A percentile compares a stretch with the other conserved stretches of the same genome.
Evolutionary conservation across 2,888 invertebrate genomes (phyloP).

Genomic region (Notocelia uddmanniana): DNA sequence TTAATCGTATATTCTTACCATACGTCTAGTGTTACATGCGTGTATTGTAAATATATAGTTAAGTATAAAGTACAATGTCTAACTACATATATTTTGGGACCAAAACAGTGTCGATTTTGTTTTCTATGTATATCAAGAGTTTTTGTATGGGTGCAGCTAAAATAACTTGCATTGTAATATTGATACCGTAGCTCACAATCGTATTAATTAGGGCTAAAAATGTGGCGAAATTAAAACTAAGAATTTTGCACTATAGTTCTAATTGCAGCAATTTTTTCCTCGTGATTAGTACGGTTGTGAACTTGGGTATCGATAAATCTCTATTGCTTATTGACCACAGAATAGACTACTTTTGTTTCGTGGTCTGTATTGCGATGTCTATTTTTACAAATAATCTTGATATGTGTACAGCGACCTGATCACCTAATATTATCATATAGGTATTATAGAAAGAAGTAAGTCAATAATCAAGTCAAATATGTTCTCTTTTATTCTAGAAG

Average conservation of each 20-base stretch:
- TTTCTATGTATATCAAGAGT: constrained; percentile 5
- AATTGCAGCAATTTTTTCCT: no score
- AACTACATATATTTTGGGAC: constrained; percentile 36
- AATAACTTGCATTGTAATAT: not conserved
- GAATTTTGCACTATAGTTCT: no score
- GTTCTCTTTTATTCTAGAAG: not conserved
- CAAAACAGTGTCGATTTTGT: constrained; percentile 30
- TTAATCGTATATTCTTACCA: not conserved
- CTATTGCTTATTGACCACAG: no score
- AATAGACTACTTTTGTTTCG: no score
- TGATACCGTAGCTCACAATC: no score
- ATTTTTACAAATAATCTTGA: not conserved
- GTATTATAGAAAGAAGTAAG: not conserved
- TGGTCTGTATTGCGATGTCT: no score
- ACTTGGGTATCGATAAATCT: no score
- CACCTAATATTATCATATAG: constrained; percentile 10
- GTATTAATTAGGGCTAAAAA: no score
- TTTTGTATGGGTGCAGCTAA: not conserved
- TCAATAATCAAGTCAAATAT: not conserved
- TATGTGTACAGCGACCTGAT: not conserved
- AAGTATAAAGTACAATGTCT: constrained; percentile 33
- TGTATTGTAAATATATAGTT: constrained; percentile 37
- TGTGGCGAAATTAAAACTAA: no score
- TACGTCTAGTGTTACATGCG: constrained; percentile 1
- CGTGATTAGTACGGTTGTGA: no score